Conservation (phyloP, 2,888 invertebrate genomes). For the Cynaeus angustus region DNA sequence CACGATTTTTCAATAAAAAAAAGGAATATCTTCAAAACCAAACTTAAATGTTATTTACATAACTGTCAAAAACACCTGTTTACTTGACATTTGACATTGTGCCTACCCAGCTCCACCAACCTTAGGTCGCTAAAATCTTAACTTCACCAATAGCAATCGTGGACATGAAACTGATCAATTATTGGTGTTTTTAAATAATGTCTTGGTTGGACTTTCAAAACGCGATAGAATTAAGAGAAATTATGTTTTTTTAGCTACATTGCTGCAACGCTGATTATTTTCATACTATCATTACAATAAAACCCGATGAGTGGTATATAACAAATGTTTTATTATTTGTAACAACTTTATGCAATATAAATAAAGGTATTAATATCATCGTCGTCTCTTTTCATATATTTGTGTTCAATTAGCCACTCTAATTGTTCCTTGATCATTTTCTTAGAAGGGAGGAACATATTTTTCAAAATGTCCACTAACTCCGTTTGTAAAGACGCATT, state of each 20-base stretch:
- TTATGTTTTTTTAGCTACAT: too few relatives aligned
- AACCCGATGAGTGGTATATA: slow-evolving; percentile 34
- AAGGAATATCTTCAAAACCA: neutral
- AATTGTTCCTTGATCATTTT: slow-evolving; percentile 99
- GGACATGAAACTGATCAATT: too few relatives aligned
- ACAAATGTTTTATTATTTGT: slow-evolving; percentile 44
- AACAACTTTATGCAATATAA: slow-evolving; percentile 88
- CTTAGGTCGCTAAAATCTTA: too few relatives aligned
- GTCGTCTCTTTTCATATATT: slow-evolving; percentile 97
- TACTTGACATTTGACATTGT: neutral
- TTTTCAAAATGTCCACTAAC: slow-evolving; percentile 97
- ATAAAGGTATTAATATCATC: slow-evolving; percentile 98
- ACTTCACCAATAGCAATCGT: too few relatives aligned
- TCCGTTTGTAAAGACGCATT: slow-evolving; percentile 98
- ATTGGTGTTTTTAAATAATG: too few relatives aligned
- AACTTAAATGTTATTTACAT: too few relatives aligned
- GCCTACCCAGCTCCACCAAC: neutral
- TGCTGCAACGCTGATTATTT: too few relatives aligned
- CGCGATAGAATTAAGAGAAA: too few relatives aligned
- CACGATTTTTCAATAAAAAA: neutral
- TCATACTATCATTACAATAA: too few relatives aligned
- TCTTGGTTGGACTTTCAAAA: too few relatives aligned
- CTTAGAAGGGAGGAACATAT: slow-evolving; percentile 99
- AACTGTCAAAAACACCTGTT: slow-evolving; percentile 11
- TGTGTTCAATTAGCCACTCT: slow-evolving; percentile 99